Evolutionary conservation across 2,888 invertebrate species (phyloP).

Genomic region (Lepeophtheirus nordmannii): DNA sequence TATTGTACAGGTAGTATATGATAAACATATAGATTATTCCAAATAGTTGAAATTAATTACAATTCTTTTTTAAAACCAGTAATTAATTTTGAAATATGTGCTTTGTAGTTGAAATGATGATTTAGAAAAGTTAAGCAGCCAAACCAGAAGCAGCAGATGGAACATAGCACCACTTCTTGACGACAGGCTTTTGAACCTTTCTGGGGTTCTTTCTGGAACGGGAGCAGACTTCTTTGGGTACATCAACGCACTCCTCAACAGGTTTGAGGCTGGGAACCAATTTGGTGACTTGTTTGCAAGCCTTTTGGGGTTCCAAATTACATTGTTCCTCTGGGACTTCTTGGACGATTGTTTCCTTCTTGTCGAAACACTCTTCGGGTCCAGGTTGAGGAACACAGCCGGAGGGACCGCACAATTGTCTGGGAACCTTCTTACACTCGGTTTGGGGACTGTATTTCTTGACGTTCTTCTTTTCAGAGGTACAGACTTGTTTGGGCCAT

Average conservation of each 20-base stretch:
- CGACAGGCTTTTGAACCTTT: slow-evolving; percentile 11
- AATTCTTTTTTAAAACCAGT: too few relatives aligned
- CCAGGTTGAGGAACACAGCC: slow-evolving; percentile 6
- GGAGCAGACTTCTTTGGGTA: slow-evolving; percentile 15
- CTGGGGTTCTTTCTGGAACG: slow-evolving; percentile 12
- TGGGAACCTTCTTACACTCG: slow-evolving; percentile 18
- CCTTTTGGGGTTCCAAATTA: slow-evolving; percentile 11
- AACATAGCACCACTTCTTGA: slow-evolving; percentile 19
- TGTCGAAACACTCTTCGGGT: slow-evolving; percentile 21
- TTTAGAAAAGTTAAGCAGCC: not conserved
- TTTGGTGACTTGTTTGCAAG: slow-evolving; percentile 15
- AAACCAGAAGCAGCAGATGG: slow-evolving; percentile 9
- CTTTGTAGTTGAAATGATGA: not conserved
- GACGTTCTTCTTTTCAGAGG: slow-evolving; percentile 15
- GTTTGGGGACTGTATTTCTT: slow-evolving; percentile 20
- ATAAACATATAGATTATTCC: too few relatives aligned
- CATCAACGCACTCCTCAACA: slow-evolving; percentile 12
- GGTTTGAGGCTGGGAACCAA: slow-evolving; percentile 17
- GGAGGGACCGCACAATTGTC: slow-evolving; percentile 17
- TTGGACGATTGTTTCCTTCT: slow-evolving; percentile 17
- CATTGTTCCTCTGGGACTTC: slow-evolving; percentile 12
- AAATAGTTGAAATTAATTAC: too few relatives aligned
- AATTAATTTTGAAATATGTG: too few relatives aligned
- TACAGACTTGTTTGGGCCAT: slow-evolving; percentile 21
- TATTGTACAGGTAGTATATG: too few relatives aligned